A percentile compares a stretch with the other conserved stretches of the same genome.
Conservation (phyloP, 2,888 invertebrate genomes). For the Lepidocyrtinus sp. region DNA sequence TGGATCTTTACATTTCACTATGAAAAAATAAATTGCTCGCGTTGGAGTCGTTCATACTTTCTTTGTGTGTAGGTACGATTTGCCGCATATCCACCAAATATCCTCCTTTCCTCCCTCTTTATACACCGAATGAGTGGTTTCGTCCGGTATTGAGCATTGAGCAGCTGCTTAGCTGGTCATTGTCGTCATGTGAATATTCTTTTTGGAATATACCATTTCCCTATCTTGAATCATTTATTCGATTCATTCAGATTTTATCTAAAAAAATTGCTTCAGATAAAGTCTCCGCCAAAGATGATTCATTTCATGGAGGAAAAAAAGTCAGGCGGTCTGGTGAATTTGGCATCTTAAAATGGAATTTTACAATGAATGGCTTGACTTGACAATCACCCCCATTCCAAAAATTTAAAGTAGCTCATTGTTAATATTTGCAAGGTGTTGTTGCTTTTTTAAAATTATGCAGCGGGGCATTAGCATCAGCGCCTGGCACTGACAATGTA, state of each 20-base stretch:
- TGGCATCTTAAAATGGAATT: not conserved
- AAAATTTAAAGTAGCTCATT: not conserved
- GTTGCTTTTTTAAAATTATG: not conserved
- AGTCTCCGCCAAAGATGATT: not conserved
- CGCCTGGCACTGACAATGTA: constrained; percentile 1
- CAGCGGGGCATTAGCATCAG: not conserved
- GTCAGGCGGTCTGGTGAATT: not conserved
- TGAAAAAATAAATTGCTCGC: no score
- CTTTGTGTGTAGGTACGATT: no score
- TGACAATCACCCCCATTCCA: not conserved
- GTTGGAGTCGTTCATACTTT: no score
- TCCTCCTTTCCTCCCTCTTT: no score
- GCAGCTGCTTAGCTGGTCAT: not conserved
- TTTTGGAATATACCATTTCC: not conserved
- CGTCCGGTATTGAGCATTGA: not conserved
- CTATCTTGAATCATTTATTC: not conserved
- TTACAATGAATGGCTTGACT: not conserved
- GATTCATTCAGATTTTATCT: not conserved
- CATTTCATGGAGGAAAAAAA: not conserved
- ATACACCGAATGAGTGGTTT: no score
- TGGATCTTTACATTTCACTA: no score
- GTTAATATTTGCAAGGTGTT: not conserved
- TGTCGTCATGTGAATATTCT: not conserved
- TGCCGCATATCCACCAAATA: no score
- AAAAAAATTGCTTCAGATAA: not conserved